A percentile compares a stretch with the other conserved stretches of the same genome.
Evolutionary conservation across 2,797 vertebrate species (phyloP).

Genomic region (Fringilla coelebs): DNA sequence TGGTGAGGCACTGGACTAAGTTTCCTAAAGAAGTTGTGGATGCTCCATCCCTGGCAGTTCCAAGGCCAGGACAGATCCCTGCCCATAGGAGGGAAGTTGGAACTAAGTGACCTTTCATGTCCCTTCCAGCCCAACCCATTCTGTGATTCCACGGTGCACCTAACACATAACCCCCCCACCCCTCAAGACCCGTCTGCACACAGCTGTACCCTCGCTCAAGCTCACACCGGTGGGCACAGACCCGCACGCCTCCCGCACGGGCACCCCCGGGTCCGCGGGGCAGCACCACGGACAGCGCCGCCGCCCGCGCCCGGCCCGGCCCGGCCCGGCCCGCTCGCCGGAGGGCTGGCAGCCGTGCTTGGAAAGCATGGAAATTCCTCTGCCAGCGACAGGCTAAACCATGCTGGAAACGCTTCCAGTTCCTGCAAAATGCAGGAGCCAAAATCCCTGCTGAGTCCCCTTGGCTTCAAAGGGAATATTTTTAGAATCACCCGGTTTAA

Average conservation of each 20-base stretch:
- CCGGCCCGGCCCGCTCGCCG: not conserved
- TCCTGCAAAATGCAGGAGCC: fast-evolving
- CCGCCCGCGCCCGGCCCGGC: too few species aligned
- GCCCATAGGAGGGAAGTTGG: too few species aligned
- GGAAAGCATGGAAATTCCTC: fast-evolving
- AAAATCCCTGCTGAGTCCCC: not conserved
- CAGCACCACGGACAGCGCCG: slow-evolving; percentile 30
- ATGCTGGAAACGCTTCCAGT: fast-evolving
- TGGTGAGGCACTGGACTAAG: not conserved
- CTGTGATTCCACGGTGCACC: not conserved
- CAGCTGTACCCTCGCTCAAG: fast-evolving
- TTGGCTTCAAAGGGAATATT: not conserved
- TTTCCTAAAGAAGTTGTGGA: not conserved
- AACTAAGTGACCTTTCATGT: not conserved
- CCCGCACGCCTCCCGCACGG: not conserved
- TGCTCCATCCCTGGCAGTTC: not conserved
- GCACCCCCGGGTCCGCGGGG: not conserved
- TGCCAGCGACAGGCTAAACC: not conserved
- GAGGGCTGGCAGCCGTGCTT: fast-evolving
- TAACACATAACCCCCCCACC: too few species aligned
- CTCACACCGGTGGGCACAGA: not conserved
- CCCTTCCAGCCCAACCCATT: not conserved
- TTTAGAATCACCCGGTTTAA: not conserved
- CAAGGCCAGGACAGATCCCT: not conserved
- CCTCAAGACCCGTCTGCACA: fast-evolving